phyloP scores from a whole-genome alignment of 2,113 vertebrate species.

The Empidonax traillii region DNA sequence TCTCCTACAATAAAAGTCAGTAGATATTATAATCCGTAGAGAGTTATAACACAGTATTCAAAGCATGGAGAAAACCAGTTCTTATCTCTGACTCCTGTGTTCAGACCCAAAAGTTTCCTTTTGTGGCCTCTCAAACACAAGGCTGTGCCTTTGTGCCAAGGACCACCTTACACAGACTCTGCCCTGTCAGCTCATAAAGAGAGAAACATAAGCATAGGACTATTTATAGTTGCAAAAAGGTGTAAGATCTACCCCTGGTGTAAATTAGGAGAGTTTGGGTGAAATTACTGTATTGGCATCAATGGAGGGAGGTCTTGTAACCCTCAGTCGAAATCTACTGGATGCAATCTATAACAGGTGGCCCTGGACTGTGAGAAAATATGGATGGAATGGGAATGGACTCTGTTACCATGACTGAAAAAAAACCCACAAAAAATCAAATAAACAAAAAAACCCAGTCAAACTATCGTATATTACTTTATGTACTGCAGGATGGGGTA shows the following conservation, averaged over 20 bases:
- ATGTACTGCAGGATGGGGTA: too few relatives aligned
- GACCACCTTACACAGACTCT: fast-evolving
- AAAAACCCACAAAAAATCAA: not conserved
- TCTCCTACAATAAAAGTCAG: not conserved
- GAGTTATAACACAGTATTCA: not conserved
- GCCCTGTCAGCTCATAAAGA: not conserved
- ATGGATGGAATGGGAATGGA: not conserved
- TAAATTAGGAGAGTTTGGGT: not conserved
- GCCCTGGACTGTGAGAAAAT: not conserved
- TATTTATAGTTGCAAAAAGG: fast-evolving
- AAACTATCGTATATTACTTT: not conserved
- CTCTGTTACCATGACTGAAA: not conserved
- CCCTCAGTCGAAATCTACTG: not conserved
- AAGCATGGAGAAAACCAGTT: not conserved
- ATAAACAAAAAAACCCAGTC: not conserved
- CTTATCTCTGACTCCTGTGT: not conserved
- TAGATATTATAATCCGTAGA: not conserved
- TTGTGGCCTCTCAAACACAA: not conserved
- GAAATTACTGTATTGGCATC: not conserved
- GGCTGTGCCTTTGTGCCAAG: not conserved
- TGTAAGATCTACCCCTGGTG: not conserved
- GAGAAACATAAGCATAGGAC: not conserved
- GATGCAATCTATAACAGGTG: not conserved
- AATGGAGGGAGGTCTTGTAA: not conserved
- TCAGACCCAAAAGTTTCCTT: not conserved